Evolutionary conservation across 2,888 invertebrate genomes (phyloP), one percentile per base, ranked within the genome.

Genomic region (Nezara viridula): DNA sequence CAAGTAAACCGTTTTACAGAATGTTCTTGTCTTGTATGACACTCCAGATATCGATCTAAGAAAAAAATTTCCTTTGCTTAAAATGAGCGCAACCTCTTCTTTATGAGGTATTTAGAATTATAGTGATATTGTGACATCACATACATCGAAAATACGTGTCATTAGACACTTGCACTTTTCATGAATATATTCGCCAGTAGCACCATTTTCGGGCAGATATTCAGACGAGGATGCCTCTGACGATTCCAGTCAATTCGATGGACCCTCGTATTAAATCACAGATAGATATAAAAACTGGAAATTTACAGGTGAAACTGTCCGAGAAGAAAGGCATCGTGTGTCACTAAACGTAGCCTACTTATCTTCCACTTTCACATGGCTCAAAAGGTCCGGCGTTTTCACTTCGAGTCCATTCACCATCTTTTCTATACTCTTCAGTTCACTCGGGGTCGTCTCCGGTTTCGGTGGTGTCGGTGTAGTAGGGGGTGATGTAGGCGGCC

Each of bases 321-420:
- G 52, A 86, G 77, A 81, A 87, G 66, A 60, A 86, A 88, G 85
- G 86, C 85, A 85, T 37, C 55, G 89, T 50, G 88, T 47, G 89
- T 86, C 50, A 77, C 77, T 40, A 86, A 86, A 86, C 73, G 55
- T 49, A 49, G 66, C 89, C 90, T 90, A 90, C 86, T 90, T 91
- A 85, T 91, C 90, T 89, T 91, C 90, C 66, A 90, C 90, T 90
- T 91, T 91, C 66, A 91, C 90, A 90, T 91, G 91, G 88, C 90
- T 90, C 86, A 90, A 89, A 60, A 91, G 89, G 90, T 90, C 90
- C 86, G 90, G 90, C 86, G 90, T 92, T 93, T 97, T 97, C 91
- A 97, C 97, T 93, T 98, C 98, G 91, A 98, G 94, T 27, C 98
- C 98, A 93, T 98, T 98, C 91, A 98, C 98, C 98, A 98, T 98